A percentile compares a stretch with the other conserved stretches of the same genome.
Conservation (phyloP, 2,888 invertebrate genomes). For the Ochropleura leucogaster region DNA sequence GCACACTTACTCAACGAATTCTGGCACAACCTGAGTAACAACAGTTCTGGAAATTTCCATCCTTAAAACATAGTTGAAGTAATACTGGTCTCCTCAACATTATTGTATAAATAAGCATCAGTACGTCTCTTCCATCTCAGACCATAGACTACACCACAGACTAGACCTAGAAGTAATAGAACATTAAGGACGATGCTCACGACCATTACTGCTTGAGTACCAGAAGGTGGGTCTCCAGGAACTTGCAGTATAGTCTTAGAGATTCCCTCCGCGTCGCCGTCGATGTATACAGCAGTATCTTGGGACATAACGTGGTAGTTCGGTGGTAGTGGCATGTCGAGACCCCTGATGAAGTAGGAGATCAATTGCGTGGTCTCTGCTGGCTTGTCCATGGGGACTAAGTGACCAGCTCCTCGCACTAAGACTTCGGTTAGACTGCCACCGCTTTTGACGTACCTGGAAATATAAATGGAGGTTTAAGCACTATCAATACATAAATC, state of each 20-base stretch:
- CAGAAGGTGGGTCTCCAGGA: constrained; percentile 45
- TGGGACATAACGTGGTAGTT: constrained; percentile 63
- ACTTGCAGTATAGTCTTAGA: constrained; percentile 51
- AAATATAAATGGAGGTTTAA: constrained; percentile 34
- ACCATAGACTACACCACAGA: constrained; percentile 69
- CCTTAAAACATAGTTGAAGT: constrained; percentile 65
- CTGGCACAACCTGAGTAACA: constrained; percentile 45
- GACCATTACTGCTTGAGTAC: constrained; percentile 69
- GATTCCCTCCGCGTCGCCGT: constrained; percentile 62
- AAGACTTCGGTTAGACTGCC: constrained; percentile 90
- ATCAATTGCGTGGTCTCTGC: constrained; percentile 79
- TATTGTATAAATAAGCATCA: constrained; percentile 73
- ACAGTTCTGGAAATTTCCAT: background rate
- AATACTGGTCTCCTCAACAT: constrained; percentile 72
- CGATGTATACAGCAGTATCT: constrained; percentile 62
- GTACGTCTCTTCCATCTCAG: constrained; percentile 74
- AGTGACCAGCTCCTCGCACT: constrained; percentile 91
- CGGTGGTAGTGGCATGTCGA: constrained; percentile 68
- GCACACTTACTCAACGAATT: constrained; percentile 13
- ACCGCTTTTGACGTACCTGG: constrained; percentile 90
- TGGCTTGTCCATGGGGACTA: constrained; percentile 91
- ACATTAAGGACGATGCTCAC: constrained; percentile 79
- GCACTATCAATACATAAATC: too few species aligned
- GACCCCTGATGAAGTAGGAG: constrained; percentile 74
- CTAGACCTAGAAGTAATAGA: constrained; percentile 69